phyloP scores from a whole-genome alignment of 1,140 invertebrate species.

The Copidosoma floridanum region DNA sequence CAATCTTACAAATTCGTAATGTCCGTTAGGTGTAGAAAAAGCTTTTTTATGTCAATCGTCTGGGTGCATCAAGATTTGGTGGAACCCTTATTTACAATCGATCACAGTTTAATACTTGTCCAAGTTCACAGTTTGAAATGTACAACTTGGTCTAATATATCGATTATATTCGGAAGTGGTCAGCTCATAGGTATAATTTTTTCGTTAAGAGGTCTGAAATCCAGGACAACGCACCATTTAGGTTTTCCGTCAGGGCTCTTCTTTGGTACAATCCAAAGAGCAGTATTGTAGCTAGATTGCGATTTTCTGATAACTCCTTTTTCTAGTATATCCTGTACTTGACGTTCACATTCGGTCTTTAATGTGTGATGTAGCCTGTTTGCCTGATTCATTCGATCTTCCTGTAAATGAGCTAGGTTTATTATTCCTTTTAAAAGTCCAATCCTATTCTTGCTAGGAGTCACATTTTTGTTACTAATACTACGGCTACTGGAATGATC shows the following conservation, averaged over 20 bases:
- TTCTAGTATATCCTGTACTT: conserved; percentile 30
- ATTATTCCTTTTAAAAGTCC: neutral
- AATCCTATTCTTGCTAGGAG: neutral
- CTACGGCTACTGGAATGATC: neutral
- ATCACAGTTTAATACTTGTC: conserved; percentile 47
- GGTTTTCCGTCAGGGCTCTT: conserved; percentile 34
- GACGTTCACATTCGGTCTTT: conserved; percentile 32
- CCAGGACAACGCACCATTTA: conserved; percentile 35
- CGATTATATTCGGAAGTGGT: conserved; percentile 57
- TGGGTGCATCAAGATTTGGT: conserved; percentile 50
- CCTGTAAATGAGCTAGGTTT: neutral
- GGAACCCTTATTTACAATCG: conserved; percentile 56
- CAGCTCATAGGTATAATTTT: conserved; percentile 51
- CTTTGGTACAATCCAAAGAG: conserved; percentile 31
- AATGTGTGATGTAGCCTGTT: conserved; percentile 29
- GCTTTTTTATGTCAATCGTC: conserved; percentile 48
- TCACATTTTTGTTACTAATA: neutral
- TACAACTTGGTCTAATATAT: conserved; percentile 44
- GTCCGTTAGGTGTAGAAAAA: conserved; percentile 41
- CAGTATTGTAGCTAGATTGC: conserved; percentile 27
- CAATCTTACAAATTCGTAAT: conserved; percentile 43
- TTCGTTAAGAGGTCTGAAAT: conserved; percentile 47
- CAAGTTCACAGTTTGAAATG: too few species aligned
- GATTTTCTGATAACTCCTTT: conserved; percentile 33
- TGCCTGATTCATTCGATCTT: too few species aligned